Evolutionary conservation across 2,888 invertebrate genomes (phyloP), one percentile per base, ranked within the genome.

Genomic region (Tridacna crocea): DNA sequence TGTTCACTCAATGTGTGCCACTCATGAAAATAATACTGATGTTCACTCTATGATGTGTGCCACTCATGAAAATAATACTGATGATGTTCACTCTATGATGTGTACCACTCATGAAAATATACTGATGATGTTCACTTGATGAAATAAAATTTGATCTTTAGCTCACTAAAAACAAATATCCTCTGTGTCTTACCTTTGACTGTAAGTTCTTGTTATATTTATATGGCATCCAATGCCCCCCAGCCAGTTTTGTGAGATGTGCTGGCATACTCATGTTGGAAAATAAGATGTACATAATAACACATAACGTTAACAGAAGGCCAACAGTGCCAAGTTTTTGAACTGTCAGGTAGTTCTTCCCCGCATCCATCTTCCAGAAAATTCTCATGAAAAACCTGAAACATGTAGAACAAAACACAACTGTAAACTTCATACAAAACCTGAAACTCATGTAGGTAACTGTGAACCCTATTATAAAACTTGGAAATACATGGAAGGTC

Each of bases 171-270:
- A n/a, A n/a, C n/a, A n/a, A n/a, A n/a, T n/a, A n/a, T n/a, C n/a
- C n/a, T n/a, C n/a, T n/a, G n/a, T n/a, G 55, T 55, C 63, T 72
- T 27, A 83, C 83, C 77, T 83, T 72, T 19, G 73, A 24, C 19
- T 80, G 65, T 48, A 60, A 74, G n/a, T 76, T 58, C 19, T 22
- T 15, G 24, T 73, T 51, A 24, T 55, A 63, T 6, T 46, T 63
- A 68, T 84, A 84, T 11, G 80, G 84, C 36, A 66, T 26, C 84
- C 84, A 84, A n/a, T 51, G 75, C 6, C 73, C 68, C 17, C 55
- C 70, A 51, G 58, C 55, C 15, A 72, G 46, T 26, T 66, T 65
- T 8, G 47, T 47, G 8, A 81, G 73, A 19, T 73, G 72, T 3
- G 73, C 22, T 1, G 75, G 84, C n/a, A 80, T 65, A 63, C 79